These are phyloP conservation scores for Drosophila micromelanica DNA, from an alignment of 1,140 invertebrate genomes.

Conservation along the genomic window DNA sequence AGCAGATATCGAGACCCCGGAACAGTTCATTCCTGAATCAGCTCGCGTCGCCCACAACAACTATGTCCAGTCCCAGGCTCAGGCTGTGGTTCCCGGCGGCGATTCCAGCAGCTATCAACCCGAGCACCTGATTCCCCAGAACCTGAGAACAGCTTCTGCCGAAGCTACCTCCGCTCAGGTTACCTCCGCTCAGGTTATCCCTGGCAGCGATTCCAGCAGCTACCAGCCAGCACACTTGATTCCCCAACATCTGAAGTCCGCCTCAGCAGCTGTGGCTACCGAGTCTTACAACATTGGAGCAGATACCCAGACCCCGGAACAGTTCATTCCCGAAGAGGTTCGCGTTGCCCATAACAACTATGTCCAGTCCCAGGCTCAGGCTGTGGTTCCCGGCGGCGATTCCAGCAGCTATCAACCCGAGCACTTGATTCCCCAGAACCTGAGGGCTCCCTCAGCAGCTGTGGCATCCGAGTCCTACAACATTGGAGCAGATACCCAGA, in stretches of 20 bases:
- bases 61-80: constrained; percentile 35
- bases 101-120: constrained; percentile 45
- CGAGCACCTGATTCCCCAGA: constrained; percentile 18
- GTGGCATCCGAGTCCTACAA: no score
- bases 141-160: background rate
- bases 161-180: background rate
- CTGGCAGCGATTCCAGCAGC: no score
- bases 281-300: constrained; percentile 41
- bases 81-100: background rate
- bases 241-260: constrained; percentile 10
- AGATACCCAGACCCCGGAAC: constrained; percentile 43
- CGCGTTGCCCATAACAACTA: constrained; percentile 47
- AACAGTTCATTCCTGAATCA: constrained; percentile 48
- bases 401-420: constrained; percentile 38
- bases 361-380: constrained; percentile 24
- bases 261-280: background rate
- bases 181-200: no score
- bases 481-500: constrained; percentile 44
- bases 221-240: constrained; percentile 44
- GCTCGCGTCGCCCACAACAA: constrained; percentile 43
- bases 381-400: constrained; percentile 21
- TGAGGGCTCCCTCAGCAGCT: background rate
- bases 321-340: constrained; percentile 49
- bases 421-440: constrained; percentile 20
- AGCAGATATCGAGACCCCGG: constrained; percentile 42